These are phyloP conservation scores for Tragelaphus oryx DNA, from an alignment of 2,797 vertebrate genomes.

Conservation along the genomic window DNA sequence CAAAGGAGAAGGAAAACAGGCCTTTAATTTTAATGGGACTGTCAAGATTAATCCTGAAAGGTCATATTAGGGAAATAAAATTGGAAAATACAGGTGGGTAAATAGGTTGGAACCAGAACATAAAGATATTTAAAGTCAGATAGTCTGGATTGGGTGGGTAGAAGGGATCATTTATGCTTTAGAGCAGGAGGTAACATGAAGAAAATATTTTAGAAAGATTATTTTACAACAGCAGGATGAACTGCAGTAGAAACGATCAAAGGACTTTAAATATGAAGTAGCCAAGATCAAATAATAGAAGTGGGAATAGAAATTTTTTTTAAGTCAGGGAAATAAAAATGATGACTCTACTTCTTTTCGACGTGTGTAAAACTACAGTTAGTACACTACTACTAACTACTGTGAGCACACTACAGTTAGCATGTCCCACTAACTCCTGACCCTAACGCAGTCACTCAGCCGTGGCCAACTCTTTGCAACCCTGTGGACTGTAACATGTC, in stretches of 20 bases:
- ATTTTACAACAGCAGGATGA: not conserved
- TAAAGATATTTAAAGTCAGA: not conserved
- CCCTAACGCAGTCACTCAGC: not conserved
- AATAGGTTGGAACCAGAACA: not conserved
- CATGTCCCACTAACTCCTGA: not conserved
- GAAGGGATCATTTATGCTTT: not conserved
- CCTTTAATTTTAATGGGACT: not conserved
- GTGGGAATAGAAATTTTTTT: not conserved
- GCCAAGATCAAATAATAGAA: not conserved
- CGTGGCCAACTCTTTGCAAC: not conserved
- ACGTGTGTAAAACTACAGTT: not conserved
- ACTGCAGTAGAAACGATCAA: not conserved
- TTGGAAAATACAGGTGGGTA: not conserved
- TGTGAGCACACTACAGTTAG: too few relatives aligned
- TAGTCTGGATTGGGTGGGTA: not conserved
- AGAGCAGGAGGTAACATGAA: not conserved
- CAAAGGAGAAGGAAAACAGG: not conserved
- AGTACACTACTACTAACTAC: too few relatives aligned
- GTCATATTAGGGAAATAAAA: not conserved
- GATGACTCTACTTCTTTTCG: not conserved
- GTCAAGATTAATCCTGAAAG: not conserved
- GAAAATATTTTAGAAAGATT: not conserved
- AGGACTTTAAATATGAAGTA: not conserved
- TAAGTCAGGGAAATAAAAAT: not conserved
- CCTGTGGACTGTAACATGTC: not conserved